Conservation (phyloP, 2,797 vertebrate genomes). For the Sciaenops ocellatus region DNA sequence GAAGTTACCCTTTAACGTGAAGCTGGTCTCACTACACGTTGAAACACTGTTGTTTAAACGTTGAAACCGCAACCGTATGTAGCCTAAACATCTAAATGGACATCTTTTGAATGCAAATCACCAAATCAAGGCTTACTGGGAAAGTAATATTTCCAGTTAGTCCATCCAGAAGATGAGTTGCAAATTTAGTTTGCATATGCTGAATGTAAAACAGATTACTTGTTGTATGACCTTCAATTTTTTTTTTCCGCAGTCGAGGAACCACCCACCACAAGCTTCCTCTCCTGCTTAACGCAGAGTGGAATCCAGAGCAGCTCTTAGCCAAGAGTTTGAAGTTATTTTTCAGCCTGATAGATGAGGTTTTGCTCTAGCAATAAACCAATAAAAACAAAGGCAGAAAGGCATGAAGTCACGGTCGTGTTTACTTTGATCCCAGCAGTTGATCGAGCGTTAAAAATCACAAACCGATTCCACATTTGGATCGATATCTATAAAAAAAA, state of each 20-base stretch:
- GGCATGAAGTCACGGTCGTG: background rate
- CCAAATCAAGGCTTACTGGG: background rate
- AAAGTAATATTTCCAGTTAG: background rate
- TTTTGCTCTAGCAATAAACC: background rate
- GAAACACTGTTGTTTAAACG: background rate
- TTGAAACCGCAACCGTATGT: background rate
- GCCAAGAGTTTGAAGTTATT: background rate
- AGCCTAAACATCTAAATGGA: background rate
- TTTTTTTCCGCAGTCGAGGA: background rate
- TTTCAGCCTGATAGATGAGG: background rate
- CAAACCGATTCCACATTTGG: conserved; percentile 16
- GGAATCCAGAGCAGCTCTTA: background rate
- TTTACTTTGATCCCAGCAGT: conserved; percentile 7
- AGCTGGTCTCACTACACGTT: background rate
- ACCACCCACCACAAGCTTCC: background rate
- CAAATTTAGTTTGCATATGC: conserved; percentile 40
- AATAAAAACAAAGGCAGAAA: background rate
- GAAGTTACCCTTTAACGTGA: background rate
- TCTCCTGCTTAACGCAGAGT: background rate
- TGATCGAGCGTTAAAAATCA: background rate
- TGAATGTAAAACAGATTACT: conserved; percentile 44
- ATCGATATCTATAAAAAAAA: conserved; percentile 20
- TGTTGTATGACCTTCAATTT: conserved; percentile 56
- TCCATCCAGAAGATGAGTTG: conserved; percentile 13
- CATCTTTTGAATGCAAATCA: background rate